These are phyloP conservation scores for Chlamydotis undulata DNA, from an alignment of 2,113 vertebrate genomes.

Conservation along the genomic window DNA sequence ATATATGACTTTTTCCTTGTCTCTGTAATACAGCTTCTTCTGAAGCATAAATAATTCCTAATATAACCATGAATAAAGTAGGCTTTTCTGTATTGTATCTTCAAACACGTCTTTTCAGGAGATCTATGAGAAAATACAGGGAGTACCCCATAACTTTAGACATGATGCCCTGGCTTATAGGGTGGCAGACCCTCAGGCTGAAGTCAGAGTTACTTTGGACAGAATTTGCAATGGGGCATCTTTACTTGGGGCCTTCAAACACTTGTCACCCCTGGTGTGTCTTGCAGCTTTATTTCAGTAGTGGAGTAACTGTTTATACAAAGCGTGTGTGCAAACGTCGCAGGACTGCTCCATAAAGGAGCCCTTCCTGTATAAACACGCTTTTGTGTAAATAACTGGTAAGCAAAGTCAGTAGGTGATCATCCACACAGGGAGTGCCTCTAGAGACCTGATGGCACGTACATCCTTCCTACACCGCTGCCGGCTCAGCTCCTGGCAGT, in stretches of 20 bases:
- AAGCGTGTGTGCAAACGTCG: background rate
- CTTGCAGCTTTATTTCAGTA: background rate
- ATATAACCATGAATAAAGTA: background rate
- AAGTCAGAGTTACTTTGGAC: background rate
- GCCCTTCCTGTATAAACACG: background rate
- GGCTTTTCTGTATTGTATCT: background rate
- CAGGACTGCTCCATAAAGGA: background rate
- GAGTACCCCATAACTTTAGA: background rate
- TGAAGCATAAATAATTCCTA: background rate
- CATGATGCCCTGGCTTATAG: background rate
- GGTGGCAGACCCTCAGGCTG: background rate
- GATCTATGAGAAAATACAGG: background rate
- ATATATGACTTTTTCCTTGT: background rate
- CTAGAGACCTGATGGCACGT: fast-evolving
- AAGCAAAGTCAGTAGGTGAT: background rate
- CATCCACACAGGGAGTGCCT: too few species aligned
- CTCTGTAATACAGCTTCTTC: background rate
- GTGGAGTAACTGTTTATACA: background rate
- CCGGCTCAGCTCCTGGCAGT: background rate
- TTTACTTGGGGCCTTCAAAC: background rate
- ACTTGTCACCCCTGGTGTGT: too few species aligned
- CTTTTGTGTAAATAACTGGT: background rate
- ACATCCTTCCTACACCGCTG: fast-evolving
- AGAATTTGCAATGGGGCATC: background rate
- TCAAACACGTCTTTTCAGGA: background rate